Evolutionary conservation across 2,113 vertebrate genomes (phyloP).

Genomic region (Xiphophorus maculatus): DNA sequence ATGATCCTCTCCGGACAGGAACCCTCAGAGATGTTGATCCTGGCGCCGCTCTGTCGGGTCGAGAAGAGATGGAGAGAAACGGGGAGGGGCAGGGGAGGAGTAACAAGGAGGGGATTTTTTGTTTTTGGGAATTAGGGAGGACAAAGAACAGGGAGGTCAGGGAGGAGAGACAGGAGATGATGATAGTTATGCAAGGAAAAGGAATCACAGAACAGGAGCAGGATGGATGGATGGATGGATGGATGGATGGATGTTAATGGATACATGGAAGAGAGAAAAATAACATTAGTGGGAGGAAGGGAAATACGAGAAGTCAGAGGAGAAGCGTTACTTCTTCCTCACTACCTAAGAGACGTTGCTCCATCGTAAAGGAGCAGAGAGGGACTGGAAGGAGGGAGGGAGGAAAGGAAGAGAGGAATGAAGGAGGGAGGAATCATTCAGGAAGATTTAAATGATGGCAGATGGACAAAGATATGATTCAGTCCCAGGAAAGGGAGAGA

Average conservation of each 20-base stretch:
- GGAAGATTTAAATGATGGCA: constrained; percentile 29
- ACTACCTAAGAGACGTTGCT: constrained; percentile 36
- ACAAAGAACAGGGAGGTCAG: background rate
- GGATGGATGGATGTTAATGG: background rate
- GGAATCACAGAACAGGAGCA: constrained; percentile 11
- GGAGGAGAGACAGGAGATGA: constrained; percentile 4
- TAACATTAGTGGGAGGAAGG: constrained; percentile 51
- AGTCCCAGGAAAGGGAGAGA: constrained; percentile 21
- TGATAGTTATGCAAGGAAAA: constrained; percentile 8
- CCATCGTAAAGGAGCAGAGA: background rate
- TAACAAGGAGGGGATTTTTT: constrained; percentile 1
- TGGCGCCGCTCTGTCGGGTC: constrained; percentile 86
- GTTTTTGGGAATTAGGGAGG: background rate
- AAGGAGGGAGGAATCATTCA: constrained; percentile 19
- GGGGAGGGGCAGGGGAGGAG: background rate
- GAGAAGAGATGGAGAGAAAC: background rate
- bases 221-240: background rate
- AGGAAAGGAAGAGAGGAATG: constrained; percentile 14
- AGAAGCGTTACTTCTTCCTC: constrained; percentile 35
- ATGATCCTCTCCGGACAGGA: constrained; percentile 93
- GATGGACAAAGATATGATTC: constrained; percentile 10
- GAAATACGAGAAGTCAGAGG: constrained; percentile 31
- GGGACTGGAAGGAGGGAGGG: background rate
- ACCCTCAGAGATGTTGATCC: constrained; percentile 94
- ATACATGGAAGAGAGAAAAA: constrained; percentile 43